These are phyloP conservation scores for Coregonus suidteri DNA, from an alignment of 2,797 vertebrate genomes.

Conservation along the genomic window DNA sequence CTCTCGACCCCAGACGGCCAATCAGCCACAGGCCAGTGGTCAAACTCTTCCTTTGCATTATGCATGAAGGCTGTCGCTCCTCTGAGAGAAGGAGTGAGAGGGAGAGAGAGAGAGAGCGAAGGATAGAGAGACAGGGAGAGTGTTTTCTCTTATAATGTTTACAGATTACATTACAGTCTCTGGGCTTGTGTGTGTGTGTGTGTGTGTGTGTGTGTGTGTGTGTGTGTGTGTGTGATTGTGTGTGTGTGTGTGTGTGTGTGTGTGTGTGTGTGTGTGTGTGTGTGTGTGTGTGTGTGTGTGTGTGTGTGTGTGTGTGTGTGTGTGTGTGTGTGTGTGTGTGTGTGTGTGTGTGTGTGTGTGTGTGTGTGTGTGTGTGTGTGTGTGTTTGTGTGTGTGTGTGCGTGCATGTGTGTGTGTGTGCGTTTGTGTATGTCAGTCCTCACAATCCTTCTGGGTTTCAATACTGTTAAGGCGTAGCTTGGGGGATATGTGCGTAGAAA, in stretches of 20 bases:
- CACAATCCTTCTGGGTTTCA: slow-evolving; percentile 9
- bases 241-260: slow-evolving; percentile 39
- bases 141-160: slow-evolving; percentile 43
- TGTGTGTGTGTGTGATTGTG: too few relatives aligned
- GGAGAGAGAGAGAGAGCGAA: not conserved
- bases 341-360: slow-evolving; percentile 31
- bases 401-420: not conserved
- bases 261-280: slow-evolving; percentile 36
- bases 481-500: slow-evolving; percentile 11
- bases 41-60: slow-evolving; percentile 69
- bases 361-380: slow-evolving; percentile 39
- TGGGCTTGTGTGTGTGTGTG: slow-evolving; percentile 22
- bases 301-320: too few relatives aligned
- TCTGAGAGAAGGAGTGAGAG: slow-evolving; percentile 26
- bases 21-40: slow-evolving; percentile 73
- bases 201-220: slow-evolving; percentile 16
- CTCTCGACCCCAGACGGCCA: slow-evolving; percentile 58
- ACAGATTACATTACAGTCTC: slow-evolving; percentile 39
- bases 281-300: too few relatives aligned
- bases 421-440: too few relatives aligned
- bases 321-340: slow-evolving; percentile 21
- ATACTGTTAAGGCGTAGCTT: slow-evolving; percentile 9
- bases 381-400: slow-evolving; percentile 34
- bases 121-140: too few relatives aligned
- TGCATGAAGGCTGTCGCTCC: slow-evolving; percentile 64